Evolutionary conservation across 2,888 invertebrate genomes (phyloP), one percentile per base, ranked within the genome.

Genomic region (Anodontia alba): DNA sequence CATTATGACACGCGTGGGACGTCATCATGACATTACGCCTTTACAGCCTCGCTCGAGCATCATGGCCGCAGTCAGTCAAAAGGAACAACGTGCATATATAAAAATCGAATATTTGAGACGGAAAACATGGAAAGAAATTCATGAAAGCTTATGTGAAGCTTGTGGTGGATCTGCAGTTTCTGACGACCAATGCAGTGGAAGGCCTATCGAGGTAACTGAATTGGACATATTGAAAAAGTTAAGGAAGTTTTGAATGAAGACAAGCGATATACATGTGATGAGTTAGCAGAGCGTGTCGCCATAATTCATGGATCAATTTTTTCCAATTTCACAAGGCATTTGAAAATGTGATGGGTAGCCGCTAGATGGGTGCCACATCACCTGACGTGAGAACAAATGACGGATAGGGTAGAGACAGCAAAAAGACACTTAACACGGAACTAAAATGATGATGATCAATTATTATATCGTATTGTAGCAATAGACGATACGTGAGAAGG

Each of bases 401-500:
- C n/a, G n/a, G n/a, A n/a, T n/a, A n/a, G n/a, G n/a, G n/a, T n/a
- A n/a, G n/a, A n/a, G n/a, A n/a, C n/a, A 20, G 49, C 20, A 20
- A 10, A 10, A 49, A 10, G 20, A 17, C 49, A 49, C 49, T 20
- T 49, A 3, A 49, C 49, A 20, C 49, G 49, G 20, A 20, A 20
- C 10, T 42, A 69, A 71, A 51, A 51, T 23, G 23, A 71, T 20
- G n/a, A 23, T 20, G 54, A 71, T 20, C 12, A 20, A 20, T 49
- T 20, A 43, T 54, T 17, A n/a, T n/a, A n/a, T n/a, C n/a, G n/a
- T n/a, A n/a, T n/a, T n/a, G n/a, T n/a, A n/a, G n/a, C n/a, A n/a
- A 71, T 71, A 71, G 71, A 71, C 17, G 49, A 71, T 3, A 71
- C 54, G n/a, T 71, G 71, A 17, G 33, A 33, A 71, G 54, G 26